These are phyloP conservation scores for Mormyrus proboscirostris DNA, from an alignment of 2,797 vertebrate genomes.

Conservation along the genomic window DNA sequence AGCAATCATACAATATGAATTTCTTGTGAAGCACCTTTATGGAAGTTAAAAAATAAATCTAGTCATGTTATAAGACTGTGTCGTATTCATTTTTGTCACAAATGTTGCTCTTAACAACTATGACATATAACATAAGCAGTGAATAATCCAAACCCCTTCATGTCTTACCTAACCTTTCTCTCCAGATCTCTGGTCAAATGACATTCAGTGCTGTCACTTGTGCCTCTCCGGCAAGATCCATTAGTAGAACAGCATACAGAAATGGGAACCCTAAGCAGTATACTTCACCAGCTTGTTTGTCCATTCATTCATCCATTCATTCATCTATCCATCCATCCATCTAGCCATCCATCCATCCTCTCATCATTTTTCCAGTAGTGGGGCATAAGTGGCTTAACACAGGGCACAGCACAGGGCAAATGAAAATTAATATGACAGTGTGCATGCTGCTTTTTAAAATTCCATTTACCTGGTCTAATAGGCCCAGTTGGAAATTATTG, in stretches of 20 bases:
- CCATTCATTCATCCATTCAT: neutral
- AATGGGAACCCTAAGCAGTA: neutral
- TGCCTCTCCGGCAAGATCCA: neutral
- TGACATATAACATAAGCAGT: neutral
- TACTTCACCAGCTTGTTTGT: neutral
- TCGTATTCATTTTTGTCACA: neutral
- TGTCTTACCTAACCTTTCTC: neutral
- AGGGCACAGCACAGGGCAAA: neutral
- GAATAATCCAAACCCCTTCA: neutral
- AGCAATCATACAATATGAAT: conserved; percentile 19
- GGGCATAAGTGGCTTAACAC: neutral
- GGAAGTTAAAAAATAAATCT: neutral
- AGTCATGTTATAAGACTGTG: neutral
- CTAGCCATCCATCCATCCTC: neutral
- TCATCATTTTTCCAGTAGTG: neutral
- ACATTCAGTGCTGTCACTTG: neutral
- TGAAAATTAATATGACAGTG: neutral
- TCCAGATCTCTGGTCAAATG: neutral
- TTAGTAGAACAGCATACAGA: neutral
- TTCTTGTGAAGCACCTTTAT: conserved; percentile 6
- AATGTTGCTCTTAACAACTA: neutral
- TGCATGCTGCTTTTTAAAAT: neutral
- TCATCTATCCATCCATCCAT: neutral
- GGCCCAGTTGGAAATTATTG: neutral
- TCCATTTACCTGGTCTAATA: neutral